Base-by-base conservation (phyloP, 2,888 invertebrate species). In the Hypomecis atomaria region DNA sequence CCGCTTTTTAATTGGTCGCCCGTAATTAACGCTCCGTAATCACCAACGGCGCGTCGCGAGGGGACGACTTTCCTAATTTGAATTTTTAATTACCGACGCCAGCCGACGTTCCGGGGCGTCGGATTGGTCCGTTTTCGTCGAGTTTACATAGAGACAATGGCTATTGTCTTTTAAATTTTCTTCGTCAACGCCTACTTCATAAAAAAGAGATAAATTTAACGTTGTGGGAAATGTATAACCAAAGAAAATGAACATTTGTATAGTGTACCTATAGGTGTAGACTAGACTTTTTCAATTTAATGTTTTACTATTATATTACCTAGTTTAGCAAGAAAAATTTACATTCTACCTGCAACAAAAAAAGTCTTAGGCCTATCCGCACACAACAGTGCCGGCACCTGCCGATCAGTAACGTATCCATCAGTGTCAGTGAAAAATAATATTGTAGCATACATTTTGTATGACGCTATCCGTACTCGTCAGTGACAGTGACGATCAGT, bases 1-100 rank as follows among this genome's bases (percentile, higher is more conserved):
- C 82, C 83, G 78, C 76, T 72, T 83, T 90, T 89, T 92, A 92
- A 92, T 92, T 92, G 92, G 92, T 87, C 86, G 85, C 77, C 70
- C 73, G 87, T 90, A 92, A 92, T 92, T 92, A 92, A 88, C 89
- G 87, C 88, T 76, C 71, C 55, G 87, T 89, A 89, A 89, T 90
- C 89, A 86, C 90, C 89, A 87, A 89, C 88, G 81, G 85, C 82
- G 83, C 78, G 78, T 82, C 76, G 76, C 83, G 82, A 86, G 86
- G 89, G 90, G 92, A 84, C 85, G 86, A 79, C 76, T 81, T 70
- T 82, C 76, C 85, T 90, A 88, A 92, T 92, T 92, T 92, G 84
- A 90, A 92, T 90, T 92, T 92, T 92, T 92, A 92, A 92, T 92
- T 92, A 91, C 76, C 77, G 62, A 37, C 63, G 63, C 65, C 65